Evolutionary conservation across 2,888 invertebrate genomes (phyloP).

Genomic region (Alloplasta piceator): DNA sequence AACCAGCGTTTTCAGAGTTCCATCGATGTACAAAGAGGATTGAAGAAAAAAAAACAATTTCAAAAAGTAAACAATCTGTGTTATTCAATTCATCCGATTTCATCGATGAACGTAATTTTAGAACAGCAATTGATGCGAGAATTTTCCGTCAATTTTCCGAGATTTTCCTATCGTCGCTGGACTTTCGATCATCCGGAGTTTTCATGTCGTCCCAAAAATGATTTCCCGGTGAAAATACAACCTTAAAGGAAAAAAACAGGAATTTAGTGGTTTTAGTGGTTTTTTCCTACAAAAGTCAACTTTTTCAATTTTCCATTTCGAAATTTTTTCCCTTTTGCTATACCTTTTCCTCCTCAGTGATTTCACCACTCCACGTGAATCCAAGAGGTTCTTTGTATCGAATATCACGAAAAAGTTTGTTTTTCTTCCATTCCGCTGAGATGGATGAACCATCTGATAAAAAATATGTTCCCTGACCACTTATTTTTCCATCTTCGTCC

Average conservation of each 20-base stretch:
- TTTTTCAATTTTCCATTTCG: too few relatives aligned
- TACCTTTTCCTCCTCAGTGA: slow-evolving; percentile 74
- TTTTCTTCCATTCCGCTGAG: slow-evolving; percentile 84
- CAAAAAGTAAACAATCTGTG: neutral
- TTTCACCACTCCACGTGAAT: slow-evolving; percentile 84
- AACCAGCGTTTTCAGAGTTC: slow-evolving; percentile 85
- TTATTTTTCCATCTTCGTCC: slow-evolving; percentile 83
- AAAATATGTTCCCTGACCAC: slow-evolving; percentile 84
- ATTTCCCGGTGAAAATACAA: slow-evolving; percentile 68
- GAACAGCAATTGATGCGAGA: too few relatives aligned
- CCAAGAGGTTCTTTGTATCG: slow-evolving; percentile 84
- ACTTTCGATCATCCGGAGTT: slow-evolving; percentile 18
- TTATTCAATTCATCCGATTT: slow-evolving; percentile 22
- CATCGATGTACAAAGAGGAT: slow-evolving; percentile 77
- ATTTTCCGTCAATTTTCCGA: too few relatives aligned
- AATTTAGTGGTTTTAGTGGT: too few relatives aligned
- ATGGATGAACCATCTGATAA: slow-evolving; percentile 85
- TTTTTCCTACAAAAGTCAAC: too few relatives aligned
- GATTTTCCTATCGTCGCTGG: neutral
- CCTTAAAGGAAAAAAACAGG: slow-evolving; percentile 49
- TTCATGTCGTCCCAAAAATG: slow-evolving; percentile 71
- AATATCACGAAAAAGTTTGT: slow-evolving; percentile 84
- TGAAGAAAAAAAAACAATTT: slow-evolving; percentile 57
- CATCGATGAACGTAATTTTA: too few relatives aligned
- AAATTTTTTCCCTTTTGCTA: too few relatives aligned